These are phyloP conservation scores for Leptothorax acervorum DNA, from an alignment of 2,888 invertebrate species.

Conservation along the genomic window DNA sequence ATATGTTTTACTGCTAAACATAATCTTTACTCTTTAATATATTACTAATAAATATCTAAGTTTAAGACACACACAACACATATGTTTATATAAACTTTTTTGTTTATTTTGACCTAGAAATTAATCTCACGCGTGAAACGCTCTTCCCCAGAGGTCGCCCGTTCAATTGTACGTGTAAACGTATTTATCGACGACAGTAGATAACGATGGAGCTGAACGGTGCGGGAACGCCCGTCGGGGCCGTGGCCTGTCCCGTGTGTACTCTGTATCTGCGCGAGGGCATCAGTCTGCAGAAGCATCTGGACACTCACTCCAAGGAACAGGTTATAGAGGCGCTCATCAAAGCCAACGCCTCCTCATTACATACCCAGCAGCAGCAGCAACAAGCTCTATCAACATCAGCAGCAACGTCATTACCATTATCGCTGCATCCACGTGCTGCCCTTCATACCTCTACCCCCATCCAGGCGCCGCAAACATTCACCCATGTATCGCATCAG, in stretches of 20 bases:
- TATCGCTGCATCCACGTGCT: constrained; percentile 52
- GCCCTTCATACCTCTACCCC: constrained; percentile 16
- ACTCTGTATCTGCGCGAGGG: constrained; percentile 94
- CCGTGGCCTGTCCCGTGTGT: constrained; percentile 87
- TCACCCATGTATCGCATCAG: no score
- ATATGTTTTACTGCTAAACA: no score
- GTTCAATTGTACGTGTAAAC: background rate
- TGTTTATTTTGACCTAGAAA: no score
- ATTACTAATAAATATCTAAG: no score
- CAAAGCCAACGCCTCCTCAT: constrained; percentile 83
- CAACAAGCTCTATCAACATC: constrained; percentile 36
- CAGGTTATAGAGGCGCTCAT: constrained; percentile 94
- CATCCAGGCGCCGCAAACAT: no score
- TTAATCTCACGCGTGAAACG: background rate
- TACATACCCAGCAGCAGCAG: constrained; percentile 66
- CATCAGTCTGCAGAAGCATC: constrained; percentile 92
- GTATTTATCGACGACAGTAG: constrained; percentile 1
- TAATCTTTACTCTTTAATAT: no score
- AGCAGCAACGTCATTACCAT: constrained; percentile 76
- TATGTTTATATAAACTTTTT: no score
- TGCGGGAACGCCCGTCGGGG: constrained; percentile 65
- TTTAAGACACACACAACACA: no score
- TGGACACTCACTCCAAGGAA: constrained; percentile 95
- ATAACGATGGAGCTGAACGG: constrained; percentile 73
- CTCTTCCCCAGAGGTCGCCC: background rate